Conservation (phyloP, 2,888 invertebrate species). For the Stegophylla sp. region DNA sequence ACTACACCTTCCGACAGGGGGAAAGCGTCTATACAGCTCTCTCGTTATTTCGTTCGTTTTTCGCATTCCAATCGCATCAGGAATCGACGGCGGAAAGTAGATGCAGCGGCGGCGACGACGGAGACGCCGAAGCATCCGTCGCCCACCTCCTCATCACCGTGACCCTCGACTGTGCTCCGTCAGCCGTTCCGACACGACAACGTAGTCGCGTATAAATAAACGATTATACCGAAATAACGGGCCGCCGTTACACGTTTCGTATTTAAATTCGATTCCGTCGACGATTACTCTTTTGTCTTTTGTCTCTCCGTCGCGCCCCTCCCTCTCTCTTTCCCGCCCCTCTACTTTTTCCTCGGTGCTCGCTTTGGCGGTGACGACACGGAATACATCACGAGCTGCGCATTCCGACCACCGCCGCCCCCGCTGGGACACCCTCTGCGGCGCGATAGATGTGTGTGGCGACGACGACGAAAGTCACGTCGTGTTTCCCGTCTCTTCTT, state of each 20-base stretch:
- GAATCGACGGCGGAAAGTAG: no score
- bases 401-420: neutral
- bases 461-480: neutral
- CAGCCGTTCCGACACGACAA: neutral
- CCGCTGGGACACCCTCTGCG: neutral
- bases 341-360: neutral
- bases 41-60: conserved; percentile 28
- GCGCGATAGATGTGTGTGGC: neutral
- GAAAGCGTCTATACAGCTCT: neutral
- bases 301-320: no score
- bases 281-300: conserved; percentile 56
- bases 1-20: no score
- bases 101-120: neutral
- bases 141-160: neutral
- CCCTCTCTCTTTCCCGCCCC: neutral
- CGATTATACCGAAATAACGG: conserved; percentile 47
- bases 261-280: conserved; percentile 56
- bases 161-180: neutral
- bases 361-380: neutral
- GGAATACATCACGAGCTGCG: neutral
- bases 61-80: conserved; percentile 33
- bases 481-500: neutral
- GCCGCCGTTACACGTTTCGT: conserved; percentile 51
- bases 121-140: conserved; percentile 7
- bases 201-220: conserved; percentile 48